Base-by-base conservation (phyloP, 2,113 vertebrate species). In the Orientallactaga bullata region DNA sequence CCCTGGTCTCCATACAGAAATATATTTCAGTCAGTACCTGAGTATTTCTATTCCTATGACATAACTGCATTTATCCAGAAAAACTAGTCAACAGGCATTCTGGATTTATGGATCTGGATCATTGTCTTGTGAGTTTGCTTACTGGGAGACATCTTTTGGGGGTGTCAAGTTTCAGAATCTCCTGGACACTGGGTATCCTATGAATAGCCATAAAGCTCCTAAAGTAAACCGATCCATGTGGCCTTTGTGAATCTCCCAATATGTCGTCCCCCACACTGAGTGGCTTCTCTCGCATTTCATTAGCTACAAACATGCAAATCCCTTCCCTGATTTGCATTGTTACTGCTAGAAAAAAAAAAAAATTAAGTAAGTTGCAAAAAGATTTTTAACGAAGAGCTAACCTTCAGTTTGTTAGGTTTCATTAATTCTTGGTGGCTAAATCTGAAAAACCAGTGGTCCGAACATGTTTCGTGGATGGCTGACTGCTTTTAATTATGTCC, bases 401-500 rank as follows among this genome's bases (percentile, higher is more conserved):
- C 20, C 30, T 69, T 73, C 3, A 80, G 37, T 78, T 93, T 84
- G 26, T 89, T 74, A 73, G 13, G 18, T 77, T 69, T 92, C 61
- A 89, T 93, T 88, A 92, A 74, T 85, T 93, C 37, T 80, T 69
- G 24, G 10, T 88, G 35, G 35, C 66, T 88, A 90, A 47, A 65
- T 60, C 7, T 7, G 26, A 84, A 93, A 83, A 93, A 83, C 28
- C 26, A 82, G 30, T 58, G 60, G 80, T 95, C 83, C 63, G 69
- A 94, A 91, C 30, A 32, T 23, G 28, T 47, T 69, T 88, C n/a
- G 87, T 80, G 9, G 66, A 66, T 85, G 80, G 26, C 20, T 72
- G 66, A 55, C 30, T 91, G 42, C 65, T 83, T 92, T 94, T 93
- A 95, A 94, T 89, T 88, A 16, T 74, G 18, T 77, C 32, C 61